These are phyloP conservation scores for Coreius guichenoti DNA, from an alignment of 2,797 vertebrate genomes.

Conservation along the genomic window DNA sequence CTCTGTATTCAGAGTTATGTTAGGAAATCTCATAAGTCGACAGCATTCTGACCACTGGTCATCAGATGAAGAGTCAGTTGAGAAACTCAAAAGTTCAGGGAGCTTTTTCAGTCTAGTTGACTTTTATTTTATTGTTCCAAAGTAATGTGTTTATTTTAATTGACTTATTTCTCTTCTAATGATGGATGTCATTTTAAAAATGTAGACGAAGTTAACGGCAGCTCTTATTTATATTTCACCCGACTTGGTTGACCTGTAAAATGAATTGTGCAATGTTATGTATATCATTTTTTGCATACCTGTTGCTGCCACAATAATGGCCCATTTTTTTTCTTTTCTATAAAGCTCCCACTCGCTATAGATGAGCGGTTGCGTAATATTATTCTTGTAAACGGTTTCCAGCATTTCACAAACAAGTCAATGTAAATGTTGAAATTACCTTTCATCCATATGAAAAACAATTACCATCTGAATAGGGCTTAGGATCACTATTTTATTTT, in stretches of 20 bases:
- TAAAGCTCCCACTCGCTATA: not conserved
- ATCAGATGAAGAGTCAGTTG: slow-evolving; percentile 54
- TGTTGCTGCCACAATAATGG: not conserved
- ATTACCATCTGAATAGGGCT: not conserved
- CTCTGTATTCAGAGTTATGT: slow-evolving; percentile 7
- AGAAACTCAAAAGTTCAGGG: slow-evolving; percentile 70
- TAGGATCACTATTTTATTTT: not conserved
- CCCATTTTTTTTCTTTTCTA: not conserved
- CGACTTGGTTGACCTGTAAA: not conserved
- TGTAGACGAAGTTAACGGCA: not conserved
- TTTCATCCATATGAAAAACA: not conserved
- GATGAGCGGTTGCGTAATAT: not conserved
- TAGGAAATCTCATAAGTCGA: slow-evolving; percentile 49
- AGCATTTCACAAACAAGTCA: not conserved
- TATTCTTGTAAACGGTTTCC: not conserved
- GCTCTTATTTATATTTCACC: not conserved
- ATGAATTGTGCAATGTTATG: not conserved
- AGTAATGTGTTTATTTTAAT: not conserved
- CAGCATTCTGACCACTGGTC: slow-evolving; percentile 8
- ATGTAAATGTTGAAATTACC: not conserved
- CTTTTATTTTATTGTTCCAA: not conserved
- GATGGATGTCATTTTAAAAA: not conserved
- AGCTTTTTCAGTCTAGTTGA: slow-evolving; percentile 31
- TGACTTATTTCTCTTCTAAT: not conserved
- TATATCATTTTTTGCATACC: not conserved